A percentile compares a stretch with the other conserved stretches of the same genome.
Evolutionary conservation across 2,888 invertebrate species (phyloP).

Genomic region (Petrolisthes cinctipes): DNA sequence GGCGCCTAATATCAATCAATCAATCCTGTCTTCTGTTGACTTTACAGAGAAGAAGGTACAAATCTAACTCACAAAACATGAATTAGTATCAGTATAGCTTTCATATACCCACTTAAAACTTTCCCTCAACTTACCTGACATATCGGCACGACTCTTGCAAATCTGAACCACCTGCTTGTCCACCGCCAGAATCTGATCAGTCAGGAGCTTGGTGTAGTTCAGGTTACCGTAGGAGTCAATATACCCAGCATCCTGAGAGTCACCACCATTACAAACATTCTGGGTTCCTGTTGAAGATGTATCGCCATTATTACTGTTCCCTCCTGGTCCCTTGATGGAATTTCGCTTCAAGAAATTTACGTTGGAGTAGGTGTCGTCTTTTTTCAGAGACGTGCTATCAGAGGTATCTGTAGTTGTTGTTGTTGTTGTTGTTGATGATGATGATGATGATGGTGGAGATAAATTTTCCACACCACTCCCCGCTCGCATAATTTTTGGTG

Average conservation of each 20-base stretch:
- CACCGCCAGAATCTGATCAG: slow-evolving; percentile 62
- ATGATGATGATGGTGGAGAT: background rate
- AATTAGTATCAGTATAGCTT: too few relatives aligned
- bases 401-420: background rate
- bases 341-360: slow-evolving; percentile 38
- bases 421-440: slow-evolving; percentile 5
- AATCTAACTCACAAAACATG: too few relatives aligned
- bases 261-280: background rate
- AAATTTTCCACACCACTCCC: background rate
- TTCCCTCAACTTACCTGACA: slow-evolving; percentile 53
- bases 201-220: slow-evolving; percentile 49
- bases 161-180: slow-evolving; percentile 59
- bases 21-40: too few relatives aligned
- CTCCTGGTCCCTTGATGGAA: background rate
- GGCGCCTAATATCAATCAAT: too few relatives aligned
- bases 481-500: background rate
- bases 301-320: slow-evolving; percentile 2
- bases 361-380: slow-evolving; percentile 53
- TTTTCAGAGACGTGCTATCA: slow-evolving; percentile 32
- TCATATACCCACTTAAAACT: too few relatives aligned
- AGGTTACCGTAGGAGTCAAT: slow-evolving; percentile 36
- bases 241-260: slow-evolving; percentile 2
- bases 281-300: background rate
- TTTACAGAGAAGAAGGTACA: too few relatives aligned
- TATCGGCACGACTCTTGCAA: slow-evolving; percentile 55